Evolutionary conservation across 2,888 invertebrate species (phyloP).

Genomic region (Amorpha juglandis): DNA sequence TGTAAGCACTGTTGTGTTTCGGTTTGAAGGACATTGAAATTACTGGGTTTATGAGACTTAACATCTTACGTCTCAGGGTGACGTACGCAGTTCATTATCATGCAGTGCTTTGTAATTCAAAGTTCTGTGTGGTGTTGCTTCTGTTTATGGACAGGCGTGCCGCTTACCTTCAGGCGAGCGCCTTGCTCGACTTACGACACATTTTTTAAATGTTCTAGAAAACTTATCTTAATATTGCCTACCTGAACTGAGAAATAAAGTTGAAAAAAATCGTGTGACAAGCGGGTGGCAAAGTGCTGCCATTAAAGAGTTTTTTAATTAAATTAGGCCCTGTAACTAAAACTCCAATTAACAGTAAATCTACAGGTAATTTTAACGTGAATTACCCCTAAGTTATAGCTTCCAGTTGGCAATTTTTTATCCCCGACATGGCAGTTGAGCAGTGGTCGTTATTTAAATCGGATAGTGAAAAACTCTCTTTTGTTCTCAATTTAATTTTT

Average conservation of each 20-base stretch:
- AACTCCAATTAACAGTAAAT: conserved; percentile 34
- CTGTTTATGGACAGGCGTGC: too few species aligned
- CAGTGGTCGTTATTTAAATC: not conserved
- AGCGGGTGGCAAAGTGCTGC: conserved; percentile 35
- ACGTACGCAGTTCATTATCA: too few species aligned
- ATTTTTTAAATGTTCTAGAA: conserved; percentile 3
- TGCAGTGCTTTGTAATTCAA: too few species aligned
- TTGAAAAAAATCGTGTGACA: conserved; percentile 29
- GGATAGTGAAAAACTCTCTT: not conserved
- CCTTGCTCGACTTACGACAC: not conserved
- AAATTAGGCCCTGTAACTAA: conserved; percentile 38
- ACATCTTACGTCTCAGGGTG: too few species aligned
- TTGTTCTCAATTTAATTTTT: not conserved
- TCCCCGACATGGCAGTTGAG: not conserved
- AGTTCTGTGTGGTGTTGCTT: too few species aligned
- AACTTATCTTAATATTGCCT: conserved; percentile 20
- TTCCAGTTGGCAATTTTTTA: conserved; percentile 4
- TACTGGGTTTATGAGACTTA: too few species aligned
- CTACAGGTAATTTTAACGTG: conserved; percentile 34
- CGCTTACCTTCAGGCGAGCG: too few species aligned
- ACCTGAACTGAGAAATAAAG: conserved; percentile 34
- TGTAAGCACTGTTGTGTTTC: too few species aligned
- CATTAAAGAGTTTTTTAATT: conserved; percentile 43
- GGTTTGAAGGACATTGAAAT: too few species aligned
- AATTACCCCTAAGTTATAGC: conserved; percentile 2